Base-by-base conservation (phyloP, 2,888 invertebrate genomes). In the Nomada lathburiana region DNA sequence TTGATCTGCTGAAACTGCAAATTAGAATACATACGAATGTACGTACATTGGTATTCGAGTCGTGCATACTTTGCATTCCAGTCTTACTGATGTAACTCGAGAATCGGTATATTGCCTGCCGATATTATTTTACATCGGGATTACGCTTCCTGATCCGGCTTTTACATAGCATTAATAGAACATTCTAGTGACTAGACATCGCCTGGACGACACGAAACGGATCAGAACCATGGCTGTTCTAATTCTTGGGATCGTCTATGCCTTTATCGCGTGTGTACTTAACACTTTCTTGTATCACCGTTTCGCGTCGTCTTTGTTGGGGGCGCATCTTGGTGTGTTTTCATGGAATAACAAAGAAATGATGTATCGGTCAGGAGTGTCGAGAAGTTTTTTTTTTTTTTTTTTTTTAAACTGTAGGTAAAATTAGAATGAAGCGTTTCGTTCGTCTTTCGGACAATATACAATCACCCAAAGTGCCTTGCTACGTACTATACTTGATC, bases 161-260 rank as follows among this genome's bases (percentile, higher is more conserved):
- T 71, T 83, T 65, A 81, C 71, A 76, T 88, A 88, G 87, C 83
- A 85, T 87, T 87, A 83, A 89, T 89, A 79, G 80, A 36, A 83
- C 82, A 84, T 78, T 63, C 67, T 85, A 88, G 81, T 75, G 57
- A 86, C 55, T 85, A 83, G 76, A 76, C 81, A 63, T 53, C 16
- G 60, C 73, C 26, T 60, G 55, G 62, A 73, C 42, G 77, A 80
- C 75, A 70, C 73, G 80, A 82, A 64, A 79, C 55, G 68, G 62
- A 77, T 26, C 18, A 13, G 16, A 7, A 10, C 13, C 1, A 23
- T 2, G 18, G 29, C 11, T 55, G 44, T 69, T 57, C 20, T 36
- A 36, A 10, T 47, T 36, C 9, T 18, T 23, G 59, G 7, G 18
- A 36, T 57, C 20, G 7, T 26, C 55, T 47, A 20, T 26, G 10